Evolutionary conservation across 2,797 vertebrate genomes (phyloP).

Genomic region (Mionectes olivaceus): DNA sequence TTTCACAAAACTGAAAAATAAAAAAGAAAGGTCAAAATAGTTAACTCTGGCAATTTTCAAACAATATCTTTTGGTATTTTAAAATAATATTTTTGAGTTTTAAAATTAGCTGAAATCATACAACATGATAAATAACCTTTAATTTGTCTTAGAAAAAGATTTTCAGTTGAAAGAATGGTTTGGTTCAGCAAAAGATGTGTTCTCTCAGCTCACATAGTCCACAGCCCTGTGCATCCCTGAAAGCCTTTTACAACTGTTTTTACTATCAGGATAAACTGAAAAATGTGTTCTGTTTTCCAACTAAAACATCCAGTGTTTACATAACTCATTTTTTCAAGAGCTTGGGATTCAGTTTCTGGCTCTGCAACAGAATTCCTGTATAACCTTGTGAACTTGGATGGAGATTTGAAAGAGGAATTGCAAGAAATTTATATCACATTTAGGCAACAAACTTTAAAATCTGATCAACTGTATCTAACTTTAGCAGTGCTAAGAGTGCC

Average conservation of each 20-base stretch:
- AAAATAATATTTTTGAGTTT: background rate
- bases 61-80: background rate
- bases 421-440: background rate
- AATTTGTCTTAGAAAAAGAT: background rate
- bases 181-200: background rate
- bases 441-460: background rate
- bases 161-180: background rate
- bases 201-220: background rate
- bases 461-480: background rate
- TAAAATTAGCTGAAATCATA: background rate
- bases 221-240: background rate
- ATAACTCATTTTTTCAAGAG: background rate
- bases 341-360: background rate
- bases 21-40: background rate
- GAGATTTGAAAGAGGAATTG: background rate
- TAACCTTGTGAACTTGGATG: background rate
- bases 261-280: background rate
- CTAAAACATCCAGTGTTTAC: background rate
- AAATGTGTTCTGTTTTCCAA: slow-evolving; percentile 36
- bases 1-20: background rate
- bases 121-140: background rate
- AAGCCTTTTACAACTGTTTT: slow-evolving; percentile 22
- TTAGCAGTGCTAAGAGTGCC: background rate
- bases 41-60: background rate
- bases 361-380: background rate